Conservation (phyloP, 2,113 vertebrate genomes). For the Perca schrenkii region DNA sequence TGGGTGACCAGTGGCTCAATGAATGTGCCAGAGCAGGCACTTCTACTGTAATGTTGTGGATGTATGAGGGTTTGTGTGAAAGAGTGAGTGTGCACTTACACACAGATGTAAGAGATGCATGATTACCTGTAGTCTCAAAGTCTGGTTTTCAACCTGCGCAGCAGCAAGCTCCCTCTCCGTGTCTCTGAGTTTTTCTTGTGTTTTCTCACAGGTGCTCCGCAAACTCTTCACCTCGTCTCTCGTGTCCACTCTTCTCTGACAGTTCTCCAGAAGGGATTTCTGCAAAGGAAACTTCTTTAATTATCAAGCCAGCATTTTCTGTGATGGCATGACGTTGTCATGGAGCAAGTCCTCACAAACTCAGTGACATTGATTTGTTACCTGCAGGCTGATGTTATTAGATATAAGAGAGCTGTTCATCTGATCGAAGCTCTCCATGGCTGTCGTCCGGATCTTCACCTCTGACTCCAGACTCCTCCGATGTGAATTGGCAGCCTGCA, state of each 20-base stretch:
- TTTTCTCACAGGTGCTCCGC: conserved; percentile 86
- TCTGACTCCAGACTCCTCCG: conserved; percentile 90
- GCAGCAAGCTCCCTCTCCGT: conserved; percentile 89
- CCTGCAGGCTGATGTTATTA: conserved; percentile 93
- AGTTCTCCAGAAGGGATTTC: conserved; percentile 95
- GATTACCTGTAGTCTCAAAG: conserved; percentile 91
- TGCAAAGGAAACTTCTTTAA: conserved; percentile 67
- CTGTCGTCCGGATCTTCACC: conserved; percentile 87
- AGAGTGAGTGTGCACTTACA: not conserved
- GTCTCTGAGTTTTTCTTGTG: conserved; percentile 89
- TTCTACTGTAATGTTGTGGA: not conserved
- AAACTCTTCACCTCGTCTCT: conserved; percentile 88
- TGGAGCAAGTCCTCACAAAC: not conserved
- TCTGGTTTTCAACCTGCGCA: conserved; percentile 90
- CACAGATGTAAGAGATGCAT: not conserved
- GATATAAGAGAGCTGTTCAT: conserved; percentile 92
- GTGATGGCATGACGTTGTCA: not conserved
- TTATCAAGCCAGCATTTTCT: conserved; percentile 1
- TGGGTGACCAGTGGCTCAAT: not conserved
- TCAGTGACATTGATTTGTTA: conserved; percentile 50
- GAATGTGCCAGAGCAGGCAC: conserved; percentile 10
- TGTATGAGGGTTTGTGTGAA: not conserved
- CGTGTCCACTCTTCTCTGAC: conserved; percentile 86
- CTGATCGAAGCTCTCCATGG: conserved; percentile 93
- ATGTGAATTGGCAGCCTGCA: conserved; percentile 88